These are phyloP conservation scores for Meta bourneti DNA, from an alignment of 2,888 invertebrate genomes.

Conservation along the genomic window DNA sequence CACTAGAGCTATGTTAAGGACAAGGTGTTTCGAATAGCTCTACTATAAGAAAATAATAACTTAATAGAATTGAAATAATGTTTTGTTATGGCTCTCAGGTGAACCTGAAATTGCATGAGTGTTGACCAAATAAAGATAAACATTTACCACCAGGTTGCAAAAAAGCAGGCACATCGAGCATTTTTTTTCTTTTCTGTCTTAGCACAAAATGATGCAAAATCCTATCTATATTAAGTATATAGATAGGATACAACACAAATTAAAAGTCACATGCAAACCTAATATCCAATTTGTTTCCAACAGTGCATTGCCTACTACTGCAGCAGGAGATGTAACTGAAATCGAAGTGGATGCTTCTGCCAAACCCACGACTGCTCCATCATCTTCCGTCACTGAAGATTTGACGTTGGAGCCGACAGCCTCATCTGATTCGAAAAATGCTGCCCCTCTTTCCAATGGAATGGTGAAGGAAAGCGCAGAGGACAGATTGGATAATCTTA, in stretches of 20 bases:
- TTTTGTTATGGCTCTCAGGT: too few species aligned
- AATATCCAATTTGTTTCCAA: background rate
- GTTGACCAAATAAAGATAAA: too few species aligned
- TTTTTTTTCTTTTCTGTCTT: too few species aligned
- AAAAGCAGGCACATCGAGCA: too few species aligned
- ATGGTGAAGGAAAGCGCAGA: constrained; percentile 81
- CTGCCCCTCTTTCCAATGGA: constrained; percentile 63
- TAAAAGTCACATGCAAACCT: background rate
- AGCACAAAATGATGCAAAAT: background rate
- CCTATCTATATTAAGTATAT: too few species aligned
- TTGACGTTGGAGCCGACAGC: constrained; percentile 23
- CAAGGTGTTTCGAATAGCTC: too few species aligned
- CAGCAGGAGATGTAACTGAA: constrained; percentile 2
- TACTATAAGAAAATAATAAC: too few species aligned
- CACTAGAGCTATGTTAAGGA: too few species aligned
- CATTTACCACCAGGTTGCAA: too few species aligned
- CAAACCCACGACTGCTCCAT: constrained; percentile 7
- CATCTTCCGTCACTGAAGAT: constrained; percentile 37
- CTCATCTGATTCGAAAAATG: constrained; percentile 43
- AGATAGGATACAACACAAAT: background rate
- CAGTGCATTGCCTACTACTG: constrained; percentile 57
- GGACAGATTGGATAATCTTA: constrained; percentile 86
- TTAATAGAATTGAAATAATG: too few species aligned
- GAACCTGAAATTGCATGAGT: too few species aligned
- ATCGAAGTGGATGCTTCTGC: constrained; percentile 28